Evolutionary conservation across 2,113 vertebrate genomes (phyloP).

Genomic region (Ramphastos sulfuratus): DNA sequence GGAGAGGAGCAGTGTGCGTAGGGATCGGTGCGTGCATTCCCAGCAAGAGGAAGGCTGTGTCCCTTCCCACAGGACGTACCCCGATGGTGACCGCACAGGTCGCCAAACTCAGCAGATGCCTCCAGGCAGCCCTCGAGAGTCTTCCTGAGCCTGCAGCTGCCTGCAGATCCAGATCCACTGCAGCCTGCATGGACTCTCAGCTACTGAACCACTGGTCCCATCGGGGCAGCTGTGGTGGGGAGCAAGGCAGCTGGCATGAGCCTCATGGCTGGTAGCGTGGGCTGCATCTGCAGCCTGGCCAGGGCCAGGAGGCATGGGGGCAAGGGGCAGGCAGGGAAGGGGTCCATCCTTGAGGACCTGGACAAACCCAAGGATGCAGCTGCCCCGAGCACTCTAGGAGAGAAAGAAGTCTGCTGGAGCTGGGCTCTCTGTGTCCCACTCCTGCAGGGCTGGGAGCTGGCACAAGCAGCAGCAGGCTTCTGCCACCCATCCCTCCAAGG

Average conservation of each 20-base stretch:
- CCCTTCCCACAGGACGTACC: not conserved
- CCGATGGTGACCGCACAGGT: not conserved
- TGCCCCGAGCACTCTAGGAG: not conserved
- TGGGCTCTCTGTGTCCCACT: fast-evolving
- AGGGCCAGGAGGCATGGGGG: not conserved
- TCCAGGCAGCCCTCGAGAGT: not conserved
- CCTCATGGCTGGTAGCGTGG: not conserved
- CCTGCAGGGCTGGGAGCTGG: not conserved
- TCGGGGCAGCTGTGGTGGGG: not conserved
- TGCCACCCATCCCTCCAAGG: not conserved
- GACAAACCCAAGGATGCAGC: not conserved
- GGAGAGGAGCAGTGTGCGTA: not conserved
- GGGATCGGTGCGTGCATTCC: not conserved
- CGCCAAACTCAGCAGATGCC: fast-evolving
- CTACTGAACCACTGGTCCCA: fast-evolving
- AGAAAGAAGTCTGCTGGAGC: not conserved
- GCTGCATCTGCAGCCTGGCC: not conserved
- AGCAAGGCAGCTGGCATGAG: not conserved
- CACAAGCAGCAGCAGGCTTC: not conserved
- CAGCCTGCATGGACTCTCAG: not conserved
- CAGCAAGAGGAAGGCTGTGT: not conserved
- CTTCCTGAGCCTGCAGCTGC: not conserved
- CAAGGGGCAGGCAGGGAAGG: not conserved
- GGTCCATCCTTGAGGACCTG: not conserved
- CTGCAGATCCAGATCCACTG: not conserved